phyloP scores from a whole-genome alignment of 2,888 invertebrate species.

The Drosophila birchii region DNA sequence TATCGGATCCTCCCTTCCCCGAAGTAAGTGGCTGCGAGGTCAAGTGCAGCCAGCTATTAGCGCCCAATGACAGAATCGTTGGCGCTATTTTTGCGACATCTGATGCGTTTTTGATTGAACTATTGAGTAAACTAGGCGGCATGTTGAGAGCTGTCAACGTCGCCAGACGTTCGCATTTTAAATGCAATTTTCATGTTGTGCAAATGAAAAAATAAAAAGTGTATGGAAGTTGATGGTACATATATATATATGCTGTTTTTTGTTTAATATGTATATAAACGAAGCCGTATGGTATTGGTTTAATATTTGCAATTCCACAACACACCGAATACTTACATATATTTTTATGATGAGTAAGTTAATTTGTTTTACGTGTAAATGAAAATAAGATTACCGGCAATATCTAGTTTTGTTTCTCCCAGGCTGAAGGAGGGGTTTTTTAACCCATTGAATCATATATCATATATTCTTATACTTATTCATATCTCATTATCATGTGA shows the following conservation, averaged over 20 bases:
- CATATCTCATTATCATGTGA: no score
- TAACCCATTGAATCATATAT: no score
- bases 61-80: constrained; percentile 44
- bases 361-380: background rate
- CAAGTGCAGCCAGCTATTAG: constrained; percentile 41
- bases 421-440: no score
- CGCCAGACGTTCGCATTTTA: constrained; percentile 18
- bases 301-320: background rate
- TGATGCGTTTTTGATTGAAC: constrained; percentile 44
- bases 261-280: background rate
- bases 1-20: background rate
- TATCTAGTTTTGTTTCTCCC: no score
- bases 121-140: constrained; percentile 26
- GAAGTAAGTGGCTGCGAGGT: constrained; percentile 32
- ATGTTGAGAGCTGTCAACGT: constrained; percentile 22
- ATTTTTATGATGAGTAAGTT: background rate
- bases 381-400: background rate
- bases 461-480: no score
- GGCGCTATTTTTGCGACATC: constrained; percentile 18
- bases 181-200: constrained; percentile 36
- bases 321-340: background rate
- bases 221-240: background rate
- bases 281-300: background rate
- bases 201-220: background rate
- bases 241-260: background rate